Evolutionary conservation across 2,797 vertebrate species (phyloP), one percentile per base, ranked within the genome.

Genomic region (Hybognathus amarus): DNA sequence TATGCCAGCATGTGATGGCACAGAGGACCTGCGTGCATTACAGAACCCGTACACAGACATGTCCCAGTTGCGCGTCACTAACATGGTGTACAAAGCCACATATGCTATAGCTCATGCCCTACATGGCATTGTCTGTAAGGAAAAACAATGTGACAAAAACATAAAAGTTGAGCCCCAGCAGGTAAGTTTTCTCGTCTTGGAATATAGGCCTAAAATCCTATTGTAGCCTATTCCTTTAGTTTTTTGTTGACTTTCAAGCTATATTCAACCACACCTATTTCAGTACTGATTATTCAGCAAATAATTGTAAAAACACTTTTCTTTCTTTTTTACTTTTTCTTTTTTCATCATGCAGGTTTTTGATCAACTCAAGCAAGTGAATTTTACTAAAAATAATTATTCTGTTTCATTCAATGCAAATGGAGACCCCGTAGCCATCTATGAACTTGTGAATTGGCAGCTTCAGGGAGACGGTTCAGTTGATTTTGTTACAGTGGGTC

Each of bases 361-460:
- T 2, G 69, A 27, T 40, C 85, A 93, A 4, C 77, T 95, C 18
- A 93, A 90, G 52, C 90, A 61, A 7, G 91, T 94, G 0, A 88
- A 89, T 64, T 94, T 94, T 87, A 87, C 91, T 5, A 73, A 50
- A 9, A 88, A 90, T 77, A 92, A 92, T 36, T 91, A 92, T 73
- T 79, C 87, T 38, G 91, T 94, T 52, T 92, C 92, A n/a, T 95
- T 95, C 87, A 93, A 95, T 88, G 83, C 84, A 30, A 94, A 93
- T 2, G 94, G 94, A 0, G 93, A 95, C 77, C 92, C 94, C 38
- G 88, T 92, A 68, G 93, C 92, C 80, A 86, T 27, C 6, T 95
- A 95, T 67, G 93, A 94, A 71, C 74, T 95, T 30, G 88, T 95
- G 38, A 95, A 95, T 88, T 95, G 94, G 94, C 92, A 94, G 70